A percentile compares a stretch with the other conserved stretches of the same genome.
Evolutionary conservation across 2,797 vertebrate genomes (phyloP).

Genomic region (Saxicola maurus): DNA sequence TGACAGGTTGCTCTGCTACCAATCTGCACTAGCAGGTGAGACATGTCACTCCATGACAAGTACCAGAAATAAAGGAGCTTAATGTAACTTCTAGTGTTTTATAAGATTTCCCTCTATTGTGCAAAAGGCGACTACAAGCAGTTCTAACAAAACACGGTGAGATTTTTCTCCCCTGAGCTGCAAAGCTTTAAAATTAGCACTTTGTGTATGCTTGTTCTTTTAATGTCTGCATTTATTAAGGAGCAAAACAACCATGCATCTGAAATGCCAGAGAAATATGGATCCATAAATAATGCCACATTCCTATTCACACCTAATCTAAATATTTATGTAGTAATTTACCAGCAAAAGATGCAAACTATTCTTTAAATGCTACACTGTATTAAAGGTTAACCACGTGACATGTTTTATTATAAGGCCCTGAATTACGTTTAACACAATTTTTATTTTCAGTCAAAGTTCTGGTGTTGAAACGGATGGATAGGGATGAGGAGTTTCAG

Average conservation of each 20-base stretch:
- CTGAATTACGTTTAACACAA: conserved; percentile 17
- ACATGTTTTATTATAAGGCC: conserved; percentile 27
- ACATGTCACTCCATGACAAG: conserved; percentile 13
- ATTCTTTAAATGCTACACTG: conserved; percentile 54
- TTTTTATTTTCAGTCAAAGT: background rate
- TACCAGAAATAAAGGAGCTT: conserved; percentile 18
- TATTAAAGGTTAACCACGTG: conserved; percentile 58
- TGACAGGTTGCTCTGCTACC: conserved; percentile 41
- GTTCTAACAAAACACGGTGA: background rate
- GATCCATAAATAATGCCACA: conserved; percentile 57
- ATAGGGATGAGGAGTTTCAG: background rate
- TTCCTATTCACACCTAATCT: conserved; percentile 55
- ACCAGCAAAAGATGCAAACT: conserved; percentile 57
- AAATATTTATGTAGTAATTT: conserved; percentile 66
- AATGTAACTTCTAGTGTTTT: conserved; percentile 15
- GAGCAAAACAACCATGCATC: conserved; percentile 44
- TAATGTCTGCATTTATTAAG: conserved; percentile 50
- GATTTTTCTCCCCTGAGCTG: conserved; percentile 14
- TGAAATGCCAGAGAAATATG: conserved; percentile 55
- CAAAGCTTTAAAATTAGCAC: conserved; percentile 51
- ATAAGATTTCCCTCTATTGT: background rate
- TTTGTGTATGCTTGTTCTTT: conserved; percentile 29
- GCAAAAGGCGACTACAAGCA: background rate
- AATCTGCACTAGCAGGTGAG: conserved; percentile 17
- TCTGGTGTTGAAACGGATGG: background rate